Evolutionary conservation across 2,113 vertebrate genomes (phyloP).

Genomic region (Oncorhynchus gorbuscha): DNA sequence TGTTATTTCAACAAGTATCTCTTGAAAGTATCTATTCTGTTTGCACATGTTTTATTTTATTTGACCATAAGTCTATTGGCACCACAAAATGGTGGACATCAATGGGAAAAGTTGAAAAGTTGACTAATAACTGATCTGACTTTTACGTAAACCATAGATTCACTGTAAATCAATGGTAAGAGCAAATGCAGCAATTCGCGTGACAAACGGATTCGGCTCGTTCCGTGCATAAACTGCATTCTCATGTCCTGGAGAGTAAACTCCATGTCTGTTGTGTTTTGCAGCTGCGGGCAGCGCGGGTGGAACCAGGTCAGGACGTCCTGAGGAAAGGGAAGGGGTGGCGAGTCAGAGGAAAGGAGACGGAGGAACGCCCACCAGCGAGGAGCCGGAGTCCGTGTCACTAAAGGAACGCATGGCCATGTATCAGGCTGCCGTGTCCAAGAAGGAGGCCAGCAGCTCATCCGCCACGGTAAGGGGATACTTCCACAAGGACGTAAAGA

Average conservation of each 20-base stretch:
- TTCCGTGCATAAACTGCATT: background rate
- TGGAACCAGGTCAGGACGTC: slow-evolving; percentile 50
- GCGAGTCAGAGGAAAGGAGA: slow-evolving; percentile 28
- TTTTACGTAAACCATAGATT: too few relatives aligned
- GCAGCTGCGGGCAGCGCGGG: slow-evolving; percentile 64
- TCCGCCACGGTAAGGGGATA: slow-evolving; percentile 80
- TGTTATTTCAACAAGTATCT: too few relatives aligned
- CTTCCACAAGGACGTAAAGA: slow-evolving; percentile 12
- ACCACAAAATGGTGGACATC: too few relatives aligned
- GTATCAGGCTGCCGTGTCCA: slow-evolving; percentile 88
- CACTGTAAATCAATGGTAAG: too few relatives aligned
- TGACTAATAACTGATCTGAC: too few relatives aligned
- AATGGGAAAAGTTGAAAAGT: too few relatives aligned
- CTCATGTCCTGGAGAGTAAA: background rate
- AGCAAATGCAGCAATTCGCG: too few relatives aligned
- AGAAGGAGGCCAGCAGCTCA: slow-evolving; percentile 67
- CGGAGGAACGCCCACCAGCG: background rate
- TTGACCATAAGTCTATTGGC: too few relatives aligned
- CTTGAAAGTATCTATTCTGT: too few relatives aligned
- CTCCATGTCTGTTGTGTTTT: slow-evolving; percentile 40
- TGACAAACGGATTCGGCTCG: background rate
- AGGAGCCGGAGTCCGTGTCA: slow-evolving; percentile 76
- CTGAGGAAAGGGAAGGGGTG: slow-evolving; percentile 49
- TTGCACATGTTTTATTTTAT: too few relatives aligned
- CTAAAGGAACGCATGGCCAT: slow-evolving; percentile 89